A percentile compares a stretch with the other conserved stretches of the same genome.
Conservation (phyloP, 2,113 vertebrate genomes). For the Chionodraco myersi region DNA sequence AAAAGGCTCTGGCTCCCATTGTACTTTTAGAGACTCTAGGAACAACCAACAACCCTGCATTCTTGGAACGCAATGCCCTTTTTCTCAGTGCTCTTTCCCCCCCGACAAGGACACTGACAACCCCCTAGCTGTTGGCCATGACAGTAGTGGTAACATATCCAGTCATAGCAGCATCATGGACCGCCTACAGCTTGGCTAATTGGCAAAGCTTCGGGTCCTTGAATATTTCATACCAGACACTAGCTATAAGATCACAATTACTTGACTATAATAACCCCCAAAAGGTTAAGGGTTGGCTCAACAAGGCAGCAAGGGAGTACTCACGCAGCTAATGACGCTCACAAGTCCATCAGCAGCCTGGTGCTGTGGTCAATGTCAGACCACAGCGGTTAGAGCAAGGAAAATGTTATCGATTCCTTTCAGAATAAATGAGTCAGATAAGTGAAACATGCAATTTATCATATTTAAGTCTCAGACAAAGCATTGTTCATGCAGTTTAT, state of each 20-base stretch:
- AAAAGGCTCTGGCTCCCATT: no score
- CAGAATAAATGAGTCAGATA: slow-evolving; percentile 3
- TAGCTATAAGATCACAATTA: slow-evolving; percentile 59
- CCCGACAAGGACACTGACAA: slow-evolving; percentile 8
- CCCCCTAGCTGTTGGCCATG: not conserved
- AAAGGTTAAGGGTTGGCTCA: slow-evolving; percentile 46
- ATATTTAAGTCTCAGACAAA: slow-evolving; percentile 14
- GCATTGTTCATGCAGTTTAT: slow-evolving; percentile 20
- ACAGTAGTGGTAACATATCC: slow-evolving; percentile 26
- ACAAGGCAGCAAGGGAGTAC: slow-evolving; percentile 30
- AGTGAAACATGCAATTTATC: slow-evolving; percentile 26
- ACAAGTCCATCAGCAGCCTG: slow-evolving; percentile 61
- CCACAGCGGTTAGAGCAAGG: slow-evolving; percentile 27
- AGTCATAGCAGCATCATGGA: slow-evolving; percentile 36
- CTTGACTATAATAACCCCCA: slow-evolving; percentile 47
- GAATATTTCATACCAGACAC: slow-evolving; percentile 74
- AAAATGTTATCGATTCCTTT: slow-evolving; percentile 29
- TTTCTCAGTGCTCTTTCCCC: not conserved
- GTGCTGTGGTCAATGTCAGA: slow-evolving; percentile 37
- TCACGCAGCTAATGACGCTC: slow-evolving; percentile 55
- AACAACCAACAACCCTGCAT: no score
- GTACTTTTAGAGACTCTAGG: no score
- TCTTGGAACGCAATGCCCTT: no score
- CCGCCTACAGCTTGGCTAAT: slow-evolving; percentile 63
- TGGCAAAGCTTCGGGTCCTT: slow-evolving; percentile 41